Evolutionary conservation across 2,797 vertebrate species (phyloP), one percentile per base, ranked within the genome.

Genomic region (Telmatherina bonti): DNA sequence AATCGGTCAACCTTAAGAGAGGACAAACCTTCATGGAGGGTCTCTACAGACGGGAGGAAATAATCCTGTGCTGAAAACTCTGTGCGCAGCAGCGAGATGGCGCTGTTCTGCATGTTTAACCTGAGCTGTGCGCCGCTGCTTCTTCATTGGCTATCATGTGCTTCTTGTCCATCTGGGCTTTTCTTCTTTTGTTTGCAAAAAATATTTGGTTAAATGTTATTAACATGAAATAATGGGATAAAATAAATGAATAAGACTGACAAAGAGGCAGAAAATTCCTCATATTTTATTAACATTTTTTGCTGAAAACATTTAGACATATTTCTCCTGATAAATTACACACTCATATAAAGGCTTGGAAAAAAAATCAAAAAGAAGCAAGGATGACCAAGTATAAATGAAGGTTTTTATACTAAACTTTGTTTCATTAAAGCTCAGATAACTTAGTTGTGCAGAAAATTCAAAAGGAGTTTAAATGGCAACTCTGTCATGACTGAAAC

Each of bases 21-120:
- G 82, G 78, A 89, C 83, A 87, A 69, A 82, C 79, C 85, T 84
- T 85, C 82, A 83, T 60, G 67, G 81, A 86, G 75, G 76, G 78
- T 78, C 83, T 87, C 67, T 15, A 51, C 71, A 76, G 73, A 61
- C 45, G 51, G 30, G 10, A 47, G 1, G 22, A 54, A 15, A 36
- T 12, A 29, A 38, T n/a, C n/a, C n/a, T 29, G 69, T n/a, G 69
- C 41, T 10, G 58, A 43, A 70, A 5, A 35, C 61, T 76, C 71
- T n/a, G 15, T 0, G 30, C 61, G 64, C 78, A 30, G 52, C 89
- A 93, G 93, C 89, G 82, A 95, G 94, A 93, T 94, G 94, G 93
- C 93, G 93, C 94, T 93, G 69, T 94, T 93, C 83, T 92, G 91
- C 90, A 82, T 66, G 47, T 77, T 85, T 81, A 79, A 78, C 81